Evolutionary conservation across 2,113 vertebrate genomes (phyloP).

Genomic region (Scomber scombrus): DNA sequence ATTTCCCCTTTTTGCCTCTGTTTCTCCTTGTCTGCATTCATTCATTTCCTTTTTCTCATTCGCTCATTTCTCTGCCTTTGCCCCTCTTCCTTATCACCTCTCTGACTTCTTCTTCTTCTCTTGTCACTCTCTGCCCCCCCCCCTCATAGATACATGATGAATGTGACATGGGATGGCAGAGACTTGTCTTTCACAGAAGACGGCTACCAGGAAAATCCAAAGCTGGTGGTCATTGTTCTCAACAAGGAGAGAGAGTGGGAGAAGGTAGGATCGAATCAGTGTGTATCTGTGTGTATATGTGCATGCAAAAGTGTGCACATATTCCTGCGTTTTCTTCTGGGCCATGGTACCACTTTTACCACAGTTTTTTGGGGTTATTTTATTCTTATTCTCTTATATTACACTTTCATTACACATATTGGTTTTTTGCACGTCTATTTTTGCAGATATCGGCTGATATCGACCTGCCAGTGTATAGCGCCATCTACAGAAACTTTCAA

Average conservation of each 20-base stretch:
- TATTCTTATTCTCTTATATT: no score
- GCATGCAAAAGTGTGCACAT: neutral
- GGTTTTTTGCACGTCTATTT: no score
- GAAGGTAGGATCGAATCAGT: slow-evolving; percentile 87
- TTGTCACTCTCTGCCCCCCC: slow-evolving; percentile 1
- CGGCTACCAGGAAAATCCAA: slow-evolving; percentile 95
- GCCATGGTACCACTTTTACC: no score
- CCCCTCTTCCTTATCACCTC: no score
- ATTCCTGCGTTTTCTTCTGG: neutral
- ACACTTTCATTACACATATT: no score
- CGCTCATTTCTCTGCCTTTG: neutral
- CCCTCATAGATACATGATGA: slow-evolving; percentile 96
- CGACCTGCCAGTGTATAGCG: no score
- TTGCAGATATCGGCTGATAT: neutral
- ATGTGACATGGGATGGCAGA: slow-evolving; percentile 96
- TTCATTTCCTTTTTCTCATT: slow-evolving; percentile 20
- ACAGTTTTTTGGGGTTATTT: no score
- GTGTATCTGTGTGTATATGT: neutral
- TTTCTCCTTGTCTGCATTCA: slow-evolving; percentile 22
- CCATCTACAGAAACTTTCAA: slow-evolving; percentile 9
- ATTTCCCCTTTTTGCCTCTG: slow-evolving; percentile 38
- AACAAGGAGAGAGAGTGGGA: slow-evolving; percentile 97
- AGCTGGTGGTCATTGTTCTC: slow-evolving; percentile 95
- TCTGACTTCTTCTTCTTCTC: neutral
- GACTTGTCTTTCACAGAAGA: slow-evolving; percentile 98